Percentiles rank a stretch among this genome's conserved stretches.
Evolutionary conservation across 2,888 invertebrate genomes (phyloP).

Genomic region (Ochlodes sylvanus): DNA sequence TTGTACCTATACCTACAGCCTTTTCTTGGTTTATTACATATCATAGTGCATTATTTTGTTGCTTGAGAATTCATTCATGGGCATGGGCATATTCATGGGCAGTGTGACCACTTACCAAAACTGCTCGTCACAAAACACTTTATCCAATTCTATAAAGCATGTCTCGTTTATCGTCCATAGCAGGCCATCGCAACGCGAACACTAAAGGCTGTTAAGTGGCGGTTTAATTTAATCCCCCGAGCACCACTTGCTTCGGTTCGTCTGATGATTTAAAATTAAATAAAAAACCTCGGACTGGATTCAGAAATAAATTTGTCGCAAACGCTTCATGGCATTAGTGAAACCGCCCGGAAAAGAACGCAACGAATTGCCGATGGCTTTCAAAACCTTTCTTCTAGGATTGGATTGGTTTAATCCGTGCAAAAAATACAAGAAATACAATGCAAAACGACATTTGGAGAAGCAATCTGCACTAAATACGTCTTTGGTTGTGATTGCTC

Average conservation of each 20-base stretch:
- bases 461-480: slow-evolving; percentile 59
- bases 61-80: too few relatives aligned
- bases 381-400: slow-evolving; percentile 50
- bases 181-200: background rate
- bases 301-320: slow-evolving; percentile 50
- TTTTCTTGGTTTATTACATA: too few relatives aligned
- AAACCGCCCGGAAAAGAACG: slow-evolving; percentile 54
- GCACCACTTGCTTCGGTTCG: slow-evolving; percentile 29
- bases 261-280: slow-evolving; percentile 20
- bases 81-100: too few relatives aligned
- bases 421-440: slow-evolving; percentile 67
- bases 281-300: slow-evolving; percentile 26
- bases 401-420: slow-evolving; percentile 69
- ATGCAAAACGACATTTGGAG: slow-evolving; percentile 53
- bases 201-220: slow-evolving; percentile 17
- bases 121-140: too few relatives aligned
- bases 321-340: slow-evolving; percentile 52
- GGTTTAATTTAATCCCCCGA: slow-evolving; percentile 53
- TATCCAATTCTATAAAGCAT: background rate
- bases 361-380: slow-evolving; percentile 51
- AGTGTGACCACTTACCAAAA: too few relatives aligned
- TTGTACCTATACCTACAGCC: too few relatives aligned
- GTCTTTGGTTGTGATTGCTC: slow-evolving; percentile 53
- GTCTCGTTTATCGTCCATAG: slow-evolving; percentile 8
- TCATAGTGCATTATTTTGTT: too few relatives aligned